These are phyloP conservation scores for Phoenoteleia sp. DNA, from an alignment of 2,888 invertebrate species.

Conservation along the genomic window DNA sequence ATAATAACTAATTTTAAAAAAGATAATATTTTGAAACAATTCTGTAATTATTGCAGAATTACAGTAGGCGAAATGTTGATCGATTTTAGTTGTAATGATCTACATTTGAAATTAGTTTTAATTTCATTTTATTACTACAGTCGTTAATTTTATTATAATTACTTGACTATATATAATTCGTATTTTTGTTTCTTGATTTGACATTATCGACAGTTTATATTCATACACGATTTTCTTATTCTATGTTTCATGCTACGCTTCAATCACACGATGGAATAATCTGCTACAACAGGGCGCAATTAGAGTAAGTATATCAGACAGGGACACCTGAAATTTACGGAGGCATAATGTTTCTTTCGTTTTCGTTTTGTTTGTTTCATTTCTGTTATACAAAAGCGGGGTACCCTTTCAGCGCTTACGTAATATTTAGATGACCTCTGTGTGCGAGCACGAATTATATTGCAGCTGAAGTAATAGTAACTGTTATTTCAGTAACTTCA, in stretches of 20 bases:
- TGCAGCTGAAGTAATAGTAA: conserved; percentile 7
- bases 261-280: conserved; percentile 76
- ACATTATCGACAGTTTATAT: conserved; percentile 51
- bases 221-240: conserved; percentile 78
- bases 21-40: too few species aligned
- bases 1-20: too few species aligned
- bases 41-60: too few species aligned
- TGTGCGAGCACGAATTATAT: conserved; percentile 19
- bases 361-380: background rate
- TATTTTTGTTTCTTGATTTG: background rate
- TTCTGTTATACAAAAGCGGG: background rate
- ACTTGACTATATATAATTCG: conserved; percentile 40
- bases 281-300: conserved; percentile 84
- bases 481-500: conserved; percentile 25
- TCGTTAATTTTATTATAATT: conserved; percentile 1
- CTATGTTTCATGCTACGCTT: conserved; percentile 87
- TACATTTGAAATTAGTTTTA: too few species aligned
- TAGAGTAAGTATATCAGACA: conserved; percentile 85
- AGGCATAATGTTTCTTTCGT: background rate
- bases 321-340: conserved; percentile 43
- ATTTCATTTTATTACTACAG: background rate
- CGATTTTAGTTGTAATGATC: too few species aligned
- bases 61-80: too few species aligned
- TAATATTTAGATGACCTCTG: conserved; percentile 37
- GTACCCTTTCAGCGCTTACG: background rate